Percentiles rank a stretch among this genome's conserved stretches.
These are phyloP conservation scores for Deilephila elpenor DNA, from an alignment of 2,888 invertebrate genomes.

Conservation along the genomic window DNA sequence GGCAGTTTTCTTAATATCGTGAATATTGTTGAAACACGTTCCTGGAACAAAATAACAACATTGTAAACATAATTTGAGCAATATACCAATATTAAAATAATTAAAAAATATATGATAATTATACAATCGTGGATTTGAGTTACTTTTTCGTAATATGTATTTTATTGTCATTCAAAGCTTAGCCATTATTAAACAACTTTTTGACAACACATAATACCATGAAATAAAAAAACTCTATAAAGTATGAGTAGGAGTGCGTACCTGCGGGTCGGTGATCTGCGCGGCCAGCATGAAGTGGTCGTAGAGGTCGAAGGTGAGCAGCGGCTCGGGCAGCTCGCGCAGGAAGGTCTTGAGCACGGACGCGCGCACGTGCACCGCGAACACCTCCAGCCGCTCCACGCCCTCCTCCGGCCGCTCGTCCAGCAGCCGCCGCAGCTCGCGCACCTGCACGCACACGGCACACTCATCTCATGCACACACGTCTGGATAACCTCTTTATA, in stretches of 20 bases:
- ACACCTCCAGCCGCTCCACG: conserved; percentile 89
- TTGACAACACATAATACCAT: not conserved
- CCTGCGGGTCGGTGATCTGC: conserved; percentile 91
- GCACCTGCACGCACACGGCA: conserved; percentile 74
- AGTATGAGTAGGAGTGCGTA: conserved; percentile 56
- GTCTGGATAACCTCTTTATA: too few species aligned
- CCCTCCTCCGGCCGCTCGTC: conserved; percentile 90
- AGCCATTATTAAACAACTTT: not conserved
- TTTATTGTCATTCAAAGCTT: too few species aligned
- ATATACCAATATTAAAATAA: not conserved
- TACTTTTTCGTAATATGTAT: too few species aligned
- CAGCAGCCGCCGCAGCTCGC: conserved; percentile 89
- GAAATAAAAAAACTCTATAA: too few species aligned
- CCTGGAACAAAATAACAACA: conserved; percentile 67
- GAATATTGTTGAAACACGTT: conserved; percentile 93
- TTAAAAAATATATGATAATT: too few species aligned
- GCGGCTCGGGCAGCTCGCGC: conserved; percentile 96
- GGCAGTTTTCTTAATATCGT: conserved; percentile 95
- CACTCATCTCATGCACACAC: too few species aligned
- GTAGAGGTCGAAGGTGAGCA: conserved; percentile 96
- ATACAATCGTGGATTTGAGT: too few species aligned
- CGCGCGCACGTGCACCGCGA: conserved; percentile 95
- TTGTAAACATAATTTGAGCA: not conserved
- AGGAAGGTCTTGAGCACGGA: conserved; percentile 95
- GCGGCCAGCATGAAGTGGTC: conserved; percentile 97